Evolutionary conservation across 2,888 invertebrate genomes (phyloP).

Genomic region (Hetaerina titia): DNA sequence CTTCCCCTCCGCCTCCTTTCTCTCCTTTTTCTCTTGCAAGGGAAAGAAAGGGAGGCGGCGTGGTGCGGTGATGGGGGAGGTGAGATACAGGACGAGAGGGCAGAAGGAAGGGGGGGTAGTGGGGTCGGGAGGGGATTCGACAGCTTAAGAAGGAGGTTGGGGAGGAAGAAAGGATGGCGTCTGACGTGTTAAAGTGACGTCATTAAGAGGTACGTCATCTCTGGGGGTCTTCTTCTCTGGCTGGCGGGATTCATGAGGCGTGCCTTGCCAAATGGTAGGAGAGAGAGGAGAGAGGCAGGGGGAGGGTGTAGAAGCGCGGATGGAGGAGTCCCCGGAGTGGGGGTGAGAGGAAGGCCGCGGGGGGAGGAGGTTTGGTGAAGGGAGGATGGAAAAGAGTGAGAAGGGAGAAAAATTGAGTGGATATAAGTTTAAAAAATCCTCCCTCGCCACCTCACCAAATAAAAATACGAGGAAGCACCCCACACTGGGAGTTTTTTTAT

Average conservation of each 20-base stretch:
- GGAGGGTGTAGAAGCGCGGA: not conserved
- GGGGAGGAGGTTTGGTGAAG: not conserved
- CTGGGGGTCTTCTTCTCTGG: not conserved
- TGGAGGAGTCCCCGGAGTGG: not conserved
- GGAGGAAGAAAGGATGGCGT: not conserved
- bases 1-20: not conserved
- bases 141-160: not conserved
- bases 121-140: not conserved
- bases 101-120: not conserved
- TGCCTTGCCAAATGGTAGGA: not conserved
- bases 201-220: conserved; percentile 24
- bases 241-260: conserved; percentile 30
- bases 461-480: too few relatives aligned
- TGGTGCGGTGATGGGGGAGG: too few relatives aligned
- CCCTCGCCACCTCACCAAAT: not conserved
- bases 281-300: not conserved
- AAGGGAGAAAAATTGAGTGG: conserved; percentile 15
- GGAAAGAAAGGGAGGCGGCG: not conserved
- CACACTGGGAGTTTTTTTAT: too few relatives aligned
- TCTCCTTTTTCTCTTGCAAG: not conserved
- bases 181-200: conserved; percentile 35
- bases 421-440: conserved; percentile 24
- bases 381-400: not conserved
- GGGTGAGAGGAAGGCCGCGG: not conserved
- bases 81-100: not conserved